Conservation (phyloP, 2,888 invertebrate species). For the Pristionchus exspectatus region DNA sequence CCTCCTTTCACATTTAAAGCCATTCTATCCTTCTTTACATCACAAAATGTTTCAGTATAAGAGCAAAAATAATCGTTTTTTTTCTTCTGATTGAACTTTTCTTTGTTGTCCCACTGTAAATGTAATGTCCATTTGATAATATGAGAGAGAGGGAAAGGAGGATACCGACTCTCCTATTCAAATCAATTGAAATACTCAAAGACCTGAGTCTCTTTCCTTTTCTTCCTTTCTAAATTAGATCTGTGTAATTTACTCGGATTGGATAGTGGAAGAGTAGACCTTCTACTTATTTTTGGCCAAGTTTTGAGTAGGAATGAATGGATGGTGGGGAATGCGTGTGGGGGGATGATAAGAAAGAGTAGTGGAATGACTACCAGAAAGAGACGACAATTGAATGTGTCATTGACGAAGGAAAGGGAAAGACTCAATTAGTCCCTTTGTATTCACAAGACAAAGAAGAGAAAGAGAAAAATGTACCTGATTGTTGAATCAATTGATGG, state of each 20-base stretch:
- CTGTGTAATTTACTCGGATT: constrained; percentile 19
- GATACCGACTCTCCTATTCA: neutral
- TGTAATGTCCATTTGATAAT: neutral
- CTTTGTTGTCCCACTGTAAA: neutral
- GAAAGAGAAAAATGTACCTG: neutral
- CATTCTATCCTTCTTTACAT: neutral
- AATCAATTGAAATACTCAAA: neutral
- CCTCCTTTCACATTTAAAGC: neutral
- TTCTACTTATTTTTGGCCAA: neutral
- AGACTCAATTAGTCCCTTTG: neutral
- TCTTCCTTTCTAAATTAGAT: constrained; percentile 23
- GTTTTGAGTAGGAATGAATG: neutral
- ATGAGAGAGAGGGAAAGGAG: neutral
- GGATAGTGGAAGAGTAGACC: neutral
- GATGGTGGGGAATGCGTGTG: neutral
- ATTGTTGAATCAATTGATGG: neutral
- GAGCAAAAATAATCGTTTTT: neutral
- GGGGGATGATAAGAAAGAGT: neutral
- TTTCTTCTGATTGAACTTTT: neutral
- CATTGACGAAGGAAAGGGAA: neutral
- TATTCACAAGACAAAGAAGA: neutral
- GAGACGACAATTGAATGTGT: neutral
- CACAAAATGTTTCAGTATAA: neutral
- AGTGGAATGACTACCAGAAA: neutral
- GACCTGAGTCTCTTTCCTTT: neutral